Conservation (phyloP, 2,888 invertebrate genomes). For the Plemyria rubiginata region DNA sequence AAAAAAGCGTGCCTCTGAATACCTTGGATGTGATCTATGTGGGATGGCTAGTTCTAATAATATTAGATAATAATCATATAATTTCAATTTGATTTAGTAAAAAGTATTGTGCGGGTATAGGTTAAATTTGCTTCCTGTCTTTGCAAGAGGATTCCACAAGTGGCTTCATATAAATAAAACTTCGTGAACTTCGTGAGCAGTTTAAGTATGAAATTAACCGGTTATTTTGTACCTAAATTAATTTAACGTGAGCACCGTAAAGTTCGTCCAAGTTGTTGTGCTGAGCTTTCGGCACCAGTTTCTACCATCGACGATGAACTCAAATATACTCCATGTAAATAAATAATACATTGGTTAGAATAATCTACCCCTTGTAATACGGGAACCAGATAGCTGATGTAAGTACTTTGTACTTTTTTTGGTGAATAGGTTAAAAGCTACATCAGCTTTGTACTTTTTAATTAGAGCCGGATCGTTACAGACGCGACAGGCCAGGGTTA, state of each 20-base stretch:
- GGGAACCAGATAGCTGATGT: too few species aligned
- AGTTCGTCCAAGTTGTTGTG: slow-evolving; percentile 22
- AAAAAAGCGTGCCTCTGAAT: neutral
- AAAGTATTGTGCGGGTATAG: too few species aligned
- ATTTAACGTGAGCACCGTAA: slow-evolving; percentile 24
- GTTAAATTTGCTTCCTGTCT: too few species aligned
- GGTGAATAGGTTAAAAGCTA: too few species aligned
- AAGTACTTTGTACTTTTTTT: too few species aligned
- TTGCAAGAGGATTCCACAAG: neutral
- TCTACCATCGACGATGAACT: neutral
- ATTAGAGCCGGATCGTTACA: neutral
- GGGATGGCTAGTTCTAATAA: too few species aligned
- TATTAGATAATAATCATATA: too few species aligned
- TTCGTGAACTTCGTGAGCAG: slow-evolving; percentile 4
- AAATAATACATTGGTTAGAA: too few species aligned
- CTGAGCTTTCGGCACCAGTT: slow-evolving; percentile 2
- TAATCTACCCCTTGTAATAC: too few species aligned
- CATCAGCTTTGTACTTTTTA: neutral
- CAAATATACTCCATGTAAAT: too few species aligned
- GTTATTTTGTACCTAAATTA: slow-evolving; percentile 26
- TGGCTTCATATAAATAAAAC: slow-evolving; percentile 6
- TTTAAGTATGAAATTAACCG: slow-evolving; percentile 15
- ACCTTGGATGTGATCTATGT: too few species aligned
- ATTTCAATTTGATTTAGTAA: too few species aligned
- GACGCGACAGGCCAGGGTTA: neutral